Evolutionary conservation across 2,888 invertebrate species (phyloP).

Genomic region (Dorcus hopei): DNA sequence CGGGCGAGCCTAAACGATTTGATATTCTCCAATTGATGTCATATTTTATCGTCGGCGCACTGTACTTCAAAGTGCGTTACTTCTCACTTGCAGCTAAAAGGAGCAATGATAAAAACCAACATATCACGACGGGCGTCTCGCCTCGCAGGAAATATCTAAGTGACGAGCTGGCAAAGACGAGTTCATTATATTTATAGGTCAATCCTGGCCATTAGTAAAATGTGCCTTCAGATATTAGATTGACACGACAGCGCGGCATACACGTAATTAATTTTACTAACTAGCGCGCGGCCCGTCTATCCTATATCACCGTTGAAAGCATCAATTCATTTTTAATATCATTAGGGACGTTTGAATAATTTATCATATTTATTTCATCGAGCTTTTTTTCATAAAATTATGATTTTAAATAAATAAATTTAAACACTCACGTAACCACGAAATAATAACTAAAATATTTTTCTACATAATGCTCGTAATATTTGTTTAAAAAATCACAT

Average conservation of each 20-base stretch:
- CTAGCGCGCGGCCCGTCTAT: too few relatives aligned
- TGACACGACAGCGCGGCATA: background rate
- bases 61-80: conserved; percentile 4
- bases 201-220: conserved; percentile 2
- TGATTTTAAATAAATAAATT: too few relatives aligned
- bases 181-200: conserved; percentile 7
- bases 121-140: background rate
- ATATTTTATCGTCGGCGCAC: conserved; percentile 2
- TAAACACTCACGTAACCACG: too few relatives aligned
- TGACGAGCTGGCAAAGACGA: conserved; percentile 2
- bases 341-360: background rate
- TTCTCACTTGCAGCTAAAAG: background rate
- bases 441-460: too few relatives aligned
- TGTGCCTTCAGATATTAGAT: background rate
- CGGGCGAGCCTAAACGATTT: too few relatives aligned
- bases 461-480: too few relatives aligned
- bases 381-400: background rate
- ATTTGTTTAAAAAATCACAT: too few relatives aligned
- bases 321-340: background rate
- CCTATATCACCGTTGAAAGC: background rate
- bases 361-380: background rate
- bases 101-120: conserved; percentile 5
- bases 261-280: conserved; percentile 1
- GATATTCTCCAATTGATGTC: background rate
- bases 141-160: conserved; percentile 5